Evolutionary conservation across 2,888 invertebrate genomes (phyloP).

Genomic region (Melinopterus prodromus): DNA sequence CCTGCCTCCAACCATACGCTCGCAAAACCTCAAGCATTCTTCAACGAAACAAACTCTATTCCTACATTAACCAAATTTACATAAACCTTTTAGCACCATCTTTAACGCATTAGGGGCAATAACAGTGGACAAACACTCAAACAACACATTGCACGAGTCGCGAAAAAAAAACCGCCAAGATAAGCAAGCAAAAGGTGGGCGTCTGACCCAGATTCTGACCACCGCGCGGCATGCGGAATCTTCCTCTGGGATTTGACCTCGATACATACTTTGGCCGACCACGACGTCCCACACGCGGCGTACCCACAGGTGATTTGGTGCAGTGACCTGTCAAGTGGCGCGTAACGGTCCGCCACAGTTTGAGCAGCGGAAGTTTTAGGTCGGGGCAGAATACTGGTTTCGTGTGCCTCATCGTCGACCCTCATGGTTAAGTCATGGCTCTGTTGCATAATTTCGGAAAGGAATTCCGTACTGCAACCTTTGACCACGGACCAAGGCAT

Average conservation of each 20-base stretch:
- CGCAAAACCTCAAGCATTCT: no score
- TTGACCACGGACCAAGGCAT: no score
- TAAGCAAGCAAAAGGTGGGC: constrained; percentile 13
- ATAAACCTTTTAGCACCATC: no score
- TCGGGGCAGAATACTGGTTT: neutral
- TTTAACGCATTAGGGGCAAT: no score
- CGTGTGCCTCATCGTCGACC: neutral
- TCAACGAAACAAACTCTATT: no score
- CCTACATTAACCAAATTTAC: no score
- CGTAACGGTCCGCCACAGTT: constrained; percentile 36
- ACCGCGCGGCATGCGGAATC: neutral
- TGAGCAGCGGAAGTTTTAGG: neutral
- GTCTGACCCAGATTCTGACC: constrained; percentile 30
- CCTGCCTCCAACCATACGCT: no score
- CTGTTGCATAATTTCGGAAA: neutral
- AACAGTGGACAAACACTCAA: no score
- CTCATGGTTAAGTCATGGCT: neutral
- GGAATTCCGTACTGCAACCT: no score
- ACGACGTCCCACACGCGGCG: neutral
- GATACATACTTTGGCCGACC: constrained; percentile 8
- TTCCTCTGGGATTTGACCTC: constrained; percentile 1
- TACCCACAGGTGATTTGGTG: constrained; percentile 34
- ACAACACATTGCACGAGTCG: neutral
- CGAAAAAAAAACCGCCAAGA: neutral
- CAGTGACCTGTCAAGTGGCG: constrained; percentile 34